Conservation (phyloP, 2,113 vertebrate species). For the Zeus faber region DNA sequence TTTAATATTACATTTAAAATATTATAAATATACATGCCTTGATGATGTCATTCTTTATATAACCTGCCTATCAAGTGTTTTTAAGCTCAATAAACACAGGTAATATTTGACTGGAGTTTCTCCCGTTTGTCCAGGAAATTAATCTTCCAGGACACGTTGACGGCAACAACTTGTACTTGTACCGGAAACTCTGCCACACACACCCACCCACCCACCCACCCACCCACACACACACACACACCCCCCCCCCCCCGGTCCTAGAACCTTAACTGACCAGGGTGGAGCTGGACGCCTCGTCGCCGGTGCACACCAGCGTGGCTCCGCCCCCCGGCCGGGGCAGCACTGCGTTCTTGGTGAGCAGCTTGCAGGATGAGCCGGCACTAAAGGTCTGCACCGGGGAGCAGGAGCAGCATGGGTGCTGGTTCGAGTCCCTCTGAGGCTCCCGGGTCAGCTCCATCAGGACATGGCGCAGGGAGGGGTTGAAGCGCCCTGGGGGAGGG, state of each 20-base stretch:
- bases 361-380: slow-evolving; percentile 86
- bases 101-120: too few species aligned
- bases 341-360: slow-evolving; percentile 92
- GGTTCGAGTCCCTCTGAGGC: slow-evolving; percentile 59
- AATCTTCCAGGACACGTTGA: too few species aligned
- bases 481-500: slow-evolving; percentile 78
- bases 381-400: slow-evolving; percentile 85
- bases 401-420: slow-evolving; percentile 80
- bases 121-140: too few species aligned
- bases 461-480: slow-evolving; percentile 82
- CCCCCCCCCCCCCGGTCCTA: too few species aligned
- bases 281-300: slow-evolving; percentile 89
- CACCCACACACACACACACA: slow-evolving; percentile 1
- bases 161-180: too few species aligned
- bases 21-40: too few species aligned
- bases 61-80: too few species aligned
- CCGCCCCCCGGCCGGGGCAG: slow-evolving; percentile 83
- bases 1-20: background rate
- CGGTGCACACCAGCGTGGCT: slow-evolving; percentile 85
- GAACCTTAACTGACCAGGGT: slow-evolving; percentile 89
- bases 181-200: too few species aligned
- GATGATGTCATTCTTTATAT: too few species aligned
- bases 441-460: slow-evolving; percentile 85
- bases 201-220: background rate
- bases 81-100: too few species aligned